Base-by-base conservation (phyloP, 2,113 vertebrate genomes). In the Pseudorectes ferrugineus region DNA sequence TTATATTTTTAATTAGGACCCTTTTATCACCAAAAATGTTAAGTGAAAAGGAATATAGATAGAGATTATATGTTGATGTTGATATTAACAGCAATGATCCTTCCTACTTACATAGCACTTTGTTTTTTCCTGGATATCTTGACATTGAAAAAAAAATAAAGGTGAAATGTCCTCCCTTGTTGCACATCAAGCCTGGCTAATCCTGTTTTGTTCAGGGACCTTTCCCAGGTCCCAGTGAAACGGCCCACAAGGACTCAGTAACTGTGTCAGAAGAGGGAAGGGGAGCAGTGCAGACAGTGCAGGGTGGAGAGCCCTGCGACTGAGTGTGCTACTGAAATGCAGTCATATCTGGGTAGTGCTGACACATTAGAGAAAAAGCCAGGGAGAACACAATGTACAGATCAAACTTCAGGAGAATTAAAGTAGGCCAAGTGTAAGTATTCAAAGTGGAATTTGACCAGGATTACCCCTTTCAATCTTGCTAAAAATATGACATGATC, bases 1-100 rank as follows among this genome's bases (percentile, higher is more conserved):
- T 93, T 97, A 91, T 94, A 95, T 93, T 96, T 95, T 93, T 97
- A 95, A 97, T 97, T 96, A 83, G 55, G 73, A 88, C 38, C 36
- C 28, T 89, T 95, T 91, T 89, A 91, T 95, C 90, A 77, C 52
- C 38, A 94, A 58, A 82, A 92, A 92, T 42, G 59, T 95, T 89
- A 96, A 88, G 91, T 70, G 46, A 80, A 85, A 94, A 93, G 72
- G 88, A 85, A 52, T 52, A 86, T n/a, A 86, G 36, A 36, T 36
- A 38, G 38, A 77, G 31, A 52, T 88, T 88, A 40, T 14, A 86
- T 77, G 55, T 63, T 86, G 42, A 68, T 88, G 43, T 61, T 90
- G 68, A 51, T 85, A 70, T 48, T 68, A 68, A 79, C 28, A 83
- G 57, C 55, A 85, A 21, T 3, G n/a, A 12, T 26, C 35, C 54